Evolutionary conservation across 2,888 invertebrate species (phyloP).

Genomic region (Cotesia congregata): DNA sequence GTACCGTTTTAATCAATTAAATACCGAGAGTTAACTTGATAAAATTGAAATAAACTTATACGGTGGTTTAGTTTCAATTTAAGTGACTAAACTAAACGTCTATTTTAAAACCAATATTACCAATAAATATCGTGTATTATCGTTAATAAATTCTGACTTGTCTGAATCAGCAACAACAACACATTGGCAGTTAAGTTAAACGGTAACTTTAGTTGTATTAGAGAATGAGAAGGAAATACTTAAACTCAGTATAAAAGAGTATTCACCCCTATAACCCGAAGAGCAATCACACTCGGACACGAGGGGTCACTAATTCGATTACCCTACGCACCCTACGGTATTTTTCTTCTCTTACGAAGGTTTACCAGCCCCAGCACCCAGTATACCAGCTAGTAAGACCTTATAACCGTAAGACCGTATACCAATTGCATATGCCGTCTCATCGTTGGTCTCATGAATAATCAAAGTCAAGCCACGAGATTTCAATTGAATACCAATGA

Average conservation of each 20-base stretch:
- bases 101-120: neutral
- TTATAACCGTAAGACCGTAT: slow-evolving; percentile 27
- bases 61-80: neutral
- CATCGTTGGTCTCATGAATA: slow-evolving; percentile 47
- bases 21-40: slow-evolving; percentile 30
- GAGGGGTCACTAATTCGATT: slow-evolving; percentile 68
- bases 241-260: neutral
- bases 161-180: slow-evolving; percentile 4
- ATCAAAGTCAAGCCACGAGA: slow-evolving; percentile 39
- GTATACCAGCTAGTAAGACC: neutral
- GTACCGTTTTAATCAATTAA: slow-evolving; percentile 63
- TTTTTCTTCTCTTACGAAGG: neutral
- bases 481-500: slow-evolving; percentile 10
- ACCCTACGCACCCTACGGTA: slow-evolving; percentile 42
- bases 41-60: slow-evolving; percentile 24
- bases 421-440: slow-evolving; percentile 42
- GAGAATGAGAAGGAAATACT: neutral
- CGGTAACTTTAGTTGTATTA: slow-evolving; percentile 2
- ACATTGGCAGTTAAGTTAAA: slow-evolving; percentile 19
- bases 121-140: slow-evolving; percentile 13
- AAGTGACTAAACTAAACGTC: neutral
- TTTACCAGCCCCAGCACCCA: neutral
- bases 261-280: slow-evolving; percentile 50
- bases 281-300: slow-evolving; percentile 67
- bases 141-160: neutral